phyloP scores from a whole-genome alignment of 53 echinoderm and acorn worm genomes.

The Astropecten irregularis region DNA sequence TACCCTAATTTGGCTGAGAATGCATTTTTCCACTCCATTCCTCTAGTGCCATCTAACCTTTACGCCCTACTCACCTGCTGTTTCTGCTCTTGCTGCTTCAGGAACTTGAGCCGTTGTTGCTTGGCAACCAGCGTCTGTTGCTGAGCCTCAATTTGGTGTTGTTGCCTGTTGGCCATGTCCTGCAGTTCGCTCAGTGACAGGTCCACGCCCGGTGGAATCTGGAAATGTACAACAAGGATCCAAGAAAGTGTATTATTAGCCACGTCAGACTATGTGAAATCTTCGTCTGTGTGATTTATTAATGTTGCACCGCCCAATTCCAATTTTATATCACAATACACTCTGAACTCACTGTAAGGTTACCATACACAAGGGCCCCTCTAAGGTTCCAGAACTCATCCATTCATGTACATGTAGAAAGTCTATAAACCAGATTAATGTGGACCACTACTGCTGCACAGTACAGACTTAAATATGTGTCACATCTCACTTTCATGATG shows the following conservation, averaged over 20 bases:
- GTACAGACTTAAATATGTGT: too few species aligned
- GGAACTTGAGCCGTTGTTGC: slow-evolving; percentile 99
- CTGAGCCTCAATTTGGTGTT: slow-evolving; percentile 95
- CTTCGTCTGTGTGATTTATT: too few species aligned
- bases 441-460: too few species aligned
- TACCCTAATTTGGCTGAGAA: neutral
- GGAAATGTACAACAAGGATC: neutral
- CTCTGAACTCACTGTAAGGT: too few species aligned
- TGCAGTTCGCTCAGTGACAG: slow-evolving; percentile 86
- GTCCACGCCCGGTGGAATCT: slow-evolving; percentile 74
- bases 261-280: too few species aligned
- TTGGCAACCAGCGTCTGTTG: slow-evolving; percentile 99
- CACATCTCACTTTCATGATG: too few species aligned
- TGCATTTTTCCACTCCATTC: slow-evolving; percentile 2
- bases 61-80: slow-evolving; percentile 84
- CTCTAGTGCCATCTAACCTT: neutral
- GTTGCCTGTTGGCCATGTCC: slow-evolving; percentile 95
- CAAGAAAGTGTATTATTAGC: too few species aligned
- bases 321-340: too few species aligned
- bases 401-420: too few species aligned
- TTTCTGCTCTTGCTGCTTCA: slow-evolving; percentile 96
- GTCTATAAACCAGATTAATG: too few species aligned
- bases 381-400: too few species aligned
- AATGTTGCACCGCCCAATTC: neutral
- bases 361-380: too few species aligned